Evolutionary conservation across 2,888 invertebrate species (phyloP), one percentile per base, ranked within the genome.

Genomic region (Phania funesta): DNA sequence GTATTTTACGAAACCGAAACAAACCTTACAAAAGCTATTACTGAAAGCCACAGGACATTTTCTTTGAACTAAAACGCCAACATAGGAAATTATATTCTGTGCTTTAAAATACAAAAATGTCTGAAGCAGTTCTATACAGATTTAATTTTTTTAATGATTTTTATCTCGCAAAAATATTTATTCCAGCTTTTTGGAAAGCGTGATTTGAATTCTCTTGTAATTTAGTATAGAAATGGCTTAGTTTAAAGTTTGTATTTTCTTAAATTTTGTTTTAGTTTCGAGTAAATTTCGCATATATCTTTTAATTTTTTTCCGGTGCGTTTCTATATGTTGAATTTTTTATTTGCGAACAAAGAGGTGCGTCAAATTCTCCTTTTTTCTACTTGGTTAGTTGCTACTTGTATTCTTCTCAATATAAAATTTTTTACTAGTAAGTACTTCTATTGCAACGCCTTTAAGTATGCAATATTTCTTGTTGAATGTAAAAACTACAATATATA

Each of bases 1-100:
- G 64, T 38, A 52, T 64, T 24, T 62, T 68, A 67, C 46, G 4
- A 56, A 74, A 68, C 46, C 65, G 54, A 81, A 71, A 80, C 56
- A 76, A 48, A 79, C 64, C 52, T 46, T 64, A 80, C 35, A 68
- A 80, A 75, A 78, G 74, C 78, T 65, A 78, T 82, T 82, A 82
- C 74, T 67, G 29, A 26, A 83, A 79, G 75, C 75, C 60, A 68
- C 75, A 67, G 76, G 76, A 73, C 73, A 67, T 73, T 77, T 76
- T 62, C 56, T 35, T 76, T 77, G 58, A 70, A 77, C 41, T 58
- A 41, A 65, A 56, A 68, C 64, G 29, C 18, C 64, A 71, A 44
- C 56, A 70, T 75, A 60, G 70, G 74, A 78, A 70, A 78, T 75
- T 78, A 77, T 78, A 60, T 78, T 78, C 29, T 41, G 70, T 78